Conservation (phyloP, 1,140 invertebrate species). For the Solenopsis invicta region DNA sequence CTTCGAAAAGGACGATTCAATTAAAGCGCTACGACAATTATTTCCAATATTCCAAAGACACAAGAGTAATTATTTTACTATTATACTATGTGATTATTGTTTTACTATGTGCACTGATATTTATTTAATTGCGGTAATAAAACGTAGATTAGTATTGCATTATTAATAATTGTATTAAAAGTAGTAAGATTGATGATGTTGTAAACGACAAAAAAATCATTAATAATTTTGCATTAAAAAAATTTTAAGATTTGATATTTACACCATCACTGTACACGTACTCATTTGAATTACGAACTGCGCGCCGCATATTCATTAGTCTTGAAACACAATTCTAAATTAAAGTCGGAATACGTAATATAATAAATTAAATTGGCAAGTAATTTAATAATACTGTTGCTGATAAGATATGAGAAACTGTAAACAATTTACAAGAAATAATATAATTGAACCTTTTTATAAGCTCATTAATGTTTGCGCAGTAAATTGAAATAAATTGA, state of each 20-base stretch:
- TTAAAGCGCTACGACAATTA: constrained; percentile 17
- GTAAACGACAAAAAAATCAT: neutral
- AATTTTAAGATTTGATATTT: neutral
- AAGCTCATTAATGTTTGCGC: neutral
- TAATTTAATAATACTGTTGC: too few species aligned
- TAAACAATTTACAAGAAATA: too few species aligned
- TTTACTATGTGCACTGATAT: neutral
- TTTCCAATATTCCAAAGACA: neutral
- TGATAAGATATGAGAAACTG: too few species aligned
- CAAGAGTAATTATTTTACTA: neutral
- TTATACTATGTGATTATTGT: neutral
- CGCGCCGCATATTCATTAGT: too few species aligned
- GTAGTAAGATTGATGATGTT: neutral
- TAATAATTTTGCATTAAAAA: neutral
- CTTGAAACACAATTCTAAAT: too few species aligned
- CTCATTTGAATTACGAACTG: too few species aligned
- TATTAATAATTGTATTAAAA: neutral
- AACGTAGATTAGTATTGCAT: neutral
- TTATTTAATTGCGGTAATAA: neutral
- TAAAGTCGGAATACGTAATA: too few species aligned
- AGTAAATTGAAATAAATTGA: too few species aligned
- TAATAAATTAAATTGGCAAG: too few species aligned
- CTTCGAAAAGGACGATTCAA: neutral
- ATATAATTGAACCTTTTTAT: too few species aligned
- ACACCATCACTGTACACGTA: too few species aligned